These are phyloP conservation scores for Tichodroma muraria DNA, from an alignment of 2,113 vertebrate genomes.

Conservation along the genomic window DNA sequence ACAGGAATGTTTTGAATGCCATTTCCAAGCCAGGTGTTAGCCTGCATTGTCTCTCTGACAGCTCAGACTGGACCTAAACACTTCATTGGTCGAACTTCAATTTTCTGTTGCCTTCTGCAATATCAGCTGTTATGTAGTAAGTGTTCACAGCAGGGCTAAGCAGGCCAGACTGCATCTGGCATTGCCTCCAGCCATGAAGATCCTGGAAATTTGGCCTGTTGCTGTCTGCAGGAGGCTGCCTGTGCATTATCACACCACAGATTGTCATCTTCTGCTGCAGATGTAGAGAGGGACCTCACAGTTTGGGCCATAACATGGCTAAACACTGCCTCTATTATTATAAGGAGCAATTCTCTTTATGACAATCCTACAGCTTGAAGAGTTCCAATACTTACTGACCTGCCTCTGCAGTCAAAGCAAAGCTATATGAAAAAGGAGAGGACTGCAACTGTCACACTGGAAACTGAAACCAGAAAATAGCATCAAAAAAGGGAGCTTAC, in stretches of 20 bases:
- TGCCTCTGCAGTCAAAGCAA: not conserved
- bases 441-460: not conserved
- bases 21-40: not conserved
- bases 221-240: not conserved
- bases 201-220: not conserved
- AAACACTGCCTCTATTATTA: not conserved
- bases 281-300: not conserved
- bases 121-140: not conserved
- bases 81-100: not conserved
- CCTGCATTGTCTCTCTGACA: not conserved
- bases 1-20: not conserved
- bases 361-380: not conserved
- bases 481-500: not conserved
- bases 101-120: not conserved
- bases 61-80: not conserved
- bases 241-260: not conserved
- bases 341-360: not conserved
- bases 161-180: not conserved
- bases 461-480: not conserved
- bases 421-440: rapidly evolving
- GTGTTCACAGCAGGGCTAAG: not conserved
- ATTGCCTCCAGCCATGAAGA: not conserved
- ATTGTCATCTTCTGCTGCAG: not conserved
- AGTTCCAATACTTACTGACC: not conserved
- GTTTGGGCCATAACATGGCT: not conserved